A percentile compares a stretch with the other conserved stretches of the same genome.
phyloP scores from a whole-genome alignment of 2,113 vertebrate species.

The Aramus guarauna region DNA sequence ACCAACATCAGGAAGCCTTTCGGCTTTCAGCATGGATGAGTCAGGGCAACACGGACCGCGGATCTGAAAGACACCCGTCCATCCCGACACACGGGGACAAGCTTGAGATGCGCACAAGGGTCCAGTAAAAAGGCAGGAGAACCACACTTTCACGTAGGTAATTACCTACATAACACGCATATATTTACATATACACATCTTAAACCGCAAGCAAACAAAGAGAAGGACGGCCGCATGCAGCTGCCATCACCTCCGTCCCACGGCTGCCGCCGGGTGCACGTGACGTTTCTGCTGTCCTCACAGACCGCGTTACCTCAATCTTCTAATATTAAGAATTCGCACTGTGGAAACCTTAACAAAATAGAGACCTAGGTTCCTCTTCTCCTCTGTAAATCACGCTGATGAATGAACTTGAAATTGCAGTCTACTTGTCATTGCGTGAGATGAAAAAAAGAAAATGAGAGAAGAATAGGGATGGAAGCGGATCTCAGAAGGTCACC shows the following conservation, averaged over 20 bases:
- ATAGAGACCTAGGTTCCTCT: background rate
- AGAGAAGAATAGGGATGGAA: background rate
- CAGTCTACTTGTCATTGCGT: background rate
- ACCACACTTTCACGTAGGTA: too few species aligned
- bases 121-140: background rate
- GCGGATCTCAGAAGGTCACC: background rate
- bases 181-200: background rate
- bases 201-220: background rate
- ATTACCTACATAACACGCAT: too few species aligned
- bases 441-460: background rate
- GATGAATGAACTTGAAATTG: background rate
- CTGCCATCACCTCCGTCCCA: background rate
- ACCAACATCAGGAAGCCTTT: background rate
- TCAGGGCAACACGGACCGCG: accelerated
- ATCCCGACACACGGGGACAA: background rate
- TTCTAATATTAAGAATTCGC: background rate
- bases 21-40: background rate
- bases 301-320: background rate
- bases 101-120: background rate
- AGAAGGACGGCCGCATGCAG: background rate
- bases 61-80: background rate
- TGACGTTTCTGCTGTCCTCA: background rate
- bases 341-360: background rate
- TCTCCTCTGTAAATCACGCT: background rate
- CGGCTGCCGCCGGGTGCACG: background rate